These are phyloP conservation scores for Celastrina argiolus DNA, from an alignment of 2,888 invertebrate species.

Conservation along the genomic window DNA sequence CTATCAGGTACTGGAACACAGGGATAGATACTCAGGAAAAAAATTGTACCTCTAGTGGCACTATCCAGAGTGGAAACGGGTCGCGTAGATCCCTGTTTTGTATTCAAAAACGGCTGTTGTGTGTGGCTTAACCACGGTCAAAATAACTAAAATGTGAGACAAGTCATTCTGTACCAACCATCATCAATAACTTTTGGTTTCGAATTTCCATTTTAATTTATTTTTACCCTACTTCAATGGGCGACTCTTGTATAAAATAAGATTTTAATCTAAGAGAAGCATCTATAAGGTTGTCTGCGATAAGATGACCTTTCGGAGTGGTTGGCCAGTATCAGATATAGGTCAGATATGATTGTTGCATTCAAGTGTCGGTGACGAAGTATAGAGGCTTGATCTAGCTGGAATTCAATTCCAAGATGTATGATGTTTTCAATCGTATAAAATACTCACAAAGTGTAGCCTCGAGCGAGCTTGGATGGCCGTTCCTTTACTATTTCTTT, in stretches of 20 bases:
- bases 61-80: no score
- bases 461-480: neutral
- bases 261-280: constrained; percentile 7
- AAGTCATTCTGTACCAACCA: neutral
- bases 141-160: no score
- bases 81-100: no score
- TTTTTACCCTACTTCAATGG: neutral
- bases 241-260: neutral
- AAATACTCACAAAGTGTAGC: neutral
- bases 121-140: no score
- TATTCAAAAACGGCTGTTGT: no score
- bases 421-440: neutral
- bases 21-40: no score
- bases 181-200: neutral
- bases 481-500: no score
- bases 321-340: neutral
- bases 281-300: constrained; percentile 1
- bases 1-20: no score
- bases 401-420: neutral
- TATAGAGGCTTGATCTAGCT: constrained; percentile 6
- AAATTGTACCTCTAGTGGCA: no score
- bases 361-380: neutral
- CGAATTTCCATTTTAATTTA: neutral
- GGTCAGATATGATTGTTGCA: neutral
- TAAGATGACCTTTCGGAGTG: neutral